Base-by-base conservation (phyloP, 2,888 invertebrate species). In the Dione juno region DNA sequence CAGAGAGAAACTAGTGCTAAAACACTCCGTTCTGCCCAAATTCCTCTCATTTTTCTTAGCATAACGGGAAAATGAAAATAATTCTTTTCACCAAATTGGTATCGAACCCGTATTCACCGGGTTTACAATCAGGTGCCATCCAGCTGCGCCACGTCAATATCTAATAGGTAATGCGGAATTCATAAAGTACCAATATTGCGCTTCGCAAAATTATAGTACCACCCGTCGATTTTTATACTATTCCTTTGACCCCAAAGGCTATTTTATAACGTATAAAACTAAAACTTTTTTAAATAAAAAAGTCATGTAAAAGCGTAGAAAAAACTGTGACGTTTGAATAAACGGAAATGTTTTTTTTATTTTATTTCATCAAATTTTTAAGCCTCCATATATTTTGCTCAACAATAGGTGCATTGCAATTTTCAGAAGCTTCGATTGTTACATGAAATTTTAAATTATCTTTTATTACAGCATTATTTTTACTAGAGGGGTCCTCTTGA, bases 351-450 rank as follows among this genome's bases (percentile, higher is more conserved):
- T 19, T 35, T 54, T 41, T 48, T 54, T 57, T 40, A 11, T 52
- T 64, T 40, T 64, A 64, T 52, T 64, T 64, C 3, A 50, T 64
- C 8, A 64, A 40, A 40, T 13, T 13, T 64, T 52, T 40, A 64
- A 64, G 14, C 64, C 19, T 35, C 6, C 5, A 3, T 50, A 14
- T 61, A 16, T 61, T 61, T 61, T 61, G 61, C 10, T 28, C n/a
- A 35, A 45, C 61, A 61, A 61, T 61, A 45, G 28, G 28, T 6
- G n/a, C 43, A 45, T 45, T 61, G 28, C 45, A 35, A 61, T 21
- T 61, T 61, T 61, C 45, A 61, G 45, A 45, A 11, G 28, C 61
- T 16, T 61, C 11, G 16, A 61, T 61, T 61, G 61, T 61, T 61
- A 45, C 35, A 45, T 6, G 16, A 7, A 8, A 11, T 10, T 57